Percentiles rank a stretch among this genome's conserved stretches.
phyloP scores from a whole-genome alignment of 2,888 invertebrate genomes.

The Biston betularia region DNA sequence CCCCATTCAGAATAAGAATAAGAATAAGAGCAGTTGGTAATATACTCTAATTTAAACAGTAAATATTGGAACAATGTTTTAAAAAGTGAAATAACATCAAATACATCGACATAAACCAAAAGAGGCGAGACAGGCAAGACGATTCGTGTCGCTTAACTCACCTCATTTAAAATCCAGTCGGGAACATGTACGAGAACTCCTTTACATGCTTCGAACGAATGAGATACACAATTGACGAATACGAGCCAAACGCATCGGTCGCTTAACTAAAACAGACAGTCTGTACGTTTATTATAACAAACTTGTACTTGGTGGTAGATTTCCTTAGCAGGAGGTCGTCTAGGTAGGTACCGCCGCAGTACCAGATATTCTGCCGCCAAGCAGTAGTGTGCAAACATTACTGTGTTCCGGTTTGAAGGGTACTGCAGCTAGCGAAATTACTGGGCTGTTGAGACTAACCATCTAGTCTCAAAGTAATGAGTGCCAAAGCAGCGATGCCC shows the following conservation, averaged over 20 bases:
- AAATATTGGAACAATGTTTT: background rate
- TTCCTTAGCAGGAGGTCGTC: no score
- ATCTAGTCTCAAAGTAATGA: no score
- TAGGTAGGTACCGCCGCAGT: no score
- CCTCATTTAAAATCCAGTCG: constrained; percentile 65
- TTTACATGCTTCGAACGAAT: constrained; percentile 48
- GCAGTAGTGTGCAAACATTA: no score
- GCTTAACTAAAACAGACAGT: constrained; percentile 1
- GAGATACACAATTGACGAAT: constrained; percentile 40
- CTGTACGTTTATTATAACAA: background rate
- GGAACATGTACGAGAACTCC: constrained; percentile 52
- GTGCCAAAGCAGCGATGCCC: no score
- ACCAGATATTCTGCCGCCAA: no score
- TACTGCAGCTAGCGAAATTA: no score
- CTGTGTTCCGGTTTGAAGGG: no score
- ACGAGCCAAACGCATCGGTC: constrained; percentile 11
- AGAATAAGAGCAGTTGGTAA: no score
- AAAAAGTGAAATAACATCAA: constrained; percentile 25
- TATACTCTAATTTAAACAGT: background rate
- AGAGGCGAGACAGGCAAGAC: constrained; percentile 33
- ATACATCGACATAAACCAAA: constrained; percentile 45
- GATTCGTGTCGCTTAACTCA: constrained; percentile 44
- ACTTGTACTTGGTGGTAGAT: no score
- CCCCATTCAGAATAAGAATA: no score
- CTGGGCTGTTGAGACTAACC: no score